Percentiles rank a stretch among this genome's conserved stretches.
phyloP scores from a whole-genome alignment of 2,113 vertebrate species.

The Centropus unirufus region DNA sequence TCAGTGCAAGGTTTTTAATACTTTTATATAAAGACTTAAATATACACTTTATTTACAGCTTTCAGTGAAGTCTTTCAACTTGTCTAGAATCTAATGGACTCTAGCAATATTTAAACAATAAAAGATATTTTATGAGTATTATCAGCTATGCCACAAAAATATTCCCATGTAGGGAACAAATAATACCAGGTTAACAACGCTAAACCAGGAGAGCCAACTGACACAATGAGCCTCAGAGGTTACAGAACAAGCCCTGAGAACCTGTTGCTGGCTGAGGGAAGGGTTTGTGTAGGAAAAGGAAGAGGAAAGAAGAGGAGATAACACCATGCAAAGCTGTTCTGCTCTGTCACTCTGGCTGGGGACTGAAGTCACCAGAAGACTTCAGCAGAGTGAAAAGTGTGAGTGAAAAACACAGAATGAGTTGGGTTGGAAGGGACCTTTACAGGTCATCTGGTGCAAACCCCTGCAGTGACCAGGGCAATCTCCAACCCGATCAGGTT shows the following conservation, averaged over 20 bases:
- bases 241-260: not conserved
- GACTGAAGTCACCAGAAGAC: not conserved
- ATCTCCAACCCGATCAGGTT: no score
- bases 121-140: not conserved
- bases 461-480: no score
- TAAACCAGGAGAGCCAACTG: not conserved
- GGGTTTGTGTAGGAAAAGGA: not conserved
- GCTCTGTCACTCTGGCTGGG: not conserved
- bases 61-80: not conserved
- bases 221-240: not conserved
- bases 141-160: not conserved
- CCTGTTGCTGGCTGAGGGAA: not conserved
- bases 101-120: not conserved
- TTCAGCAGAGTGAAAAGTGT: not conserved
- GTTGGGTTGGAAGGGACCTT: no score
- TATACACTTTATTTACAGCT: not conserved
- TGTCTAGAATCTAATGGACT: not conserved
- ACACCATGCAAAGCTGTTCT: not conserved
- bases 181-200: not conserved
- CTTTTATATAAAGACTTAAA: not conserved
- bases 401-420: not conserved
- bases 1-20: not conserved
- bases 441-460: no score
- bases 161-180: not conserved
- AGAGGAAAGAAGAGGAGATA: not conserved